A percentile compares a stretch with the other conserved stretches of the same genome.
These are phyloP conservation scores for Halictus ligatus DNA, from an alignment of 2,888 invertebrate genomes.

Conservation along the genomic window DNA sequence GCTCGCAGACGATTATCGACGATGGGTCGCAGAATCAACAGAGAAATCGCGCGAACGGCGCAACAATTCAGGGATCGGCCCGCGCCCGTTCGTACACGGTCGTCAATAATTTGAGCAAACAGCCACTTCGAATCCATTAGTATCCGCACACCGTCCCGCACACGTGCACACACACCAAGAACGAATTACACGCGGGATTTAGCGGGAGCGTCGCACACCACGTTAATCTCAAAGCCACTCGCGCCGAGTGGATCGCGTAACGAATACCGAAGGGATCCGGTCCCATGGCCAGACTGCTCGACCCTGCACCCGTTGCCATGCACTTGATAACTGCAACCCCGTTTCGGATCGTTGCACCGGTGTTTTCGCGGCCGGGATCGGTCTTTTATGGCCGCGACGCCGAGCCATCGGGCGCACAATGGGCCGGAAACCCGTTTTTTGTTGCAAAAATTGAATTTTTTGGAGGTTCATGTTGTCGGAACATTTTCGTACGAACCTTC, in stretches of 20 bases:
- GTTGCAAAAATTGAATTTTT: background rate
- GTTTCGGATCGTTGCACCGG: constrained; percentile 6
- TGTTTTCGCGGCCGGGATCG: background rate
- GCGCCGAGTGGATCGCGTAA: constrained; percentile 18
- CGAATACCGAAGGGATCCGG: constrained; percentile 22
- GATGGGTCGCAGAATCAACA: constrained; percentile 5
- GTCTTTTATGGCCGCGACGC: background rate
- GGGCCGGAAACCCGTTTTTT: background rate
- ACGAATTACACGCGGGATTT: constrained; percentile 43
- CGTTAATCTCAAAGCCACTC: background rate
- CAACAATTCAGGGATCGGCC: constrained; percentile 15
- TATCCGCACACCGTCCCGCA: constrained; percentile 10
- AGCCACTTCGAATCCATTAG: constrained; percentile 57
- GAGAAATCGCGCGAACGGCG: background rate
- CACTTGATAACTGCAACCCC: constrained; percentile 3
- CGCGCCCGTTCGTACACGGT: background rate
- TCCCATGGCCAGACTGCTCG: constrained; percentile 7
- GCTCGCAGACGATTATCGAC: background rate
- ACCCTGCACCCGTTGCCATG: background rate
- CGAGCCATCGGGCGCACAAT: background rate
- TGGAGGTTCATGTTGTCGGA: background rate
- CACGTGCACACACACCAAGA: background rate
- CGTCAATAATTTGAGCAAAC: constrained; percentile 47
- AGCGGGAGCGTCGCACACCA: constrained; percentile 20
- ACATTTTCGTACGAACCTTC: background rate